Base-by-base conservation (phyloP, 2,113 vertebrate genomes). In the Typhlomys cinereus region DNA sequence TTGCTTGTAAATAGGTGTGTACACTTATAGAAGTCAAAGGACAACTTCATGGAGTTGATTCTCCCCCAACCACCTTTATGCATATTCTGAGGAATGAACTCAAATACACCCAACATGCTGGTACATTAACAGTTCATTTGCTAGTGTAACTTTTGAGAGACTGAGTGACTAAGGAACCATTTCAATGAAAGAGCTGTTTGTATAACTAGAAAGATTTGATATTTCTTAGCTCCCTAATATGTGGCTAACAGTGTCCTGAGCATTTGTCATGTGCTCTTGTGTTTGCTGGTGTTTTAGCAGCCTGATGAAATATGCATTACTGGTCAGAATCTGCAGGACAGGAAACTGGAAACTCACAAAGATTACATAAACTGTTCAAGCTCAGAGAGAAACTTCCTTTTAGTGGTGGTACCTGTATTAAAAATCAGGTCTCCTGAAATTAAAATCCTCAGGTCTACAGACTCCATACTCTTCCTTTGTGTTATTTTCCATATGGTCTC, bases 291-390 rank as follows among this genome's bases (percentile, higher is more conserved):
- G n/a, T 89, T 92, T 88, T 93, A 79, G 50, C 9, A 70, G 34
- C 2, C 44, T 79, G 48, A 61, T 46, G 36, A 90, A 90, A 70
- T 66, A 66, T 25, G 10, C 25, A 29, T 73, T 78, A 79, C 74
- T 88, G 36, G 52, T 39, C 54, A 13, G 48, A 88, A 5, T 75
- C 48, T 75, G 69, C 12, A 83, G 73, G 7, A 31, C 29, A 67
- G 48, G 21, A 91, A 91, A 79, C 75, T 90, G 44, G 48, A 93
- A 90, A 75, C 14, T 90, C 57, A 85, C 44, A 52, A 67, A 82
- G 52, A 85, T 66, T 87, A 91, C 78, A 36, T 48, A 54, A 91
- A 87, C 5, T 36, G 6, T 83, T 87, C 29, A 90, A 84, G 44
- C 29, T 88, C 73, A 70, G 70, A 76, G 6, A 89, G 39, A 89